phyloP scores from a whole-genome alignment of 2,888 invertebrate genomes.

The Furcula furcula region DNA sequence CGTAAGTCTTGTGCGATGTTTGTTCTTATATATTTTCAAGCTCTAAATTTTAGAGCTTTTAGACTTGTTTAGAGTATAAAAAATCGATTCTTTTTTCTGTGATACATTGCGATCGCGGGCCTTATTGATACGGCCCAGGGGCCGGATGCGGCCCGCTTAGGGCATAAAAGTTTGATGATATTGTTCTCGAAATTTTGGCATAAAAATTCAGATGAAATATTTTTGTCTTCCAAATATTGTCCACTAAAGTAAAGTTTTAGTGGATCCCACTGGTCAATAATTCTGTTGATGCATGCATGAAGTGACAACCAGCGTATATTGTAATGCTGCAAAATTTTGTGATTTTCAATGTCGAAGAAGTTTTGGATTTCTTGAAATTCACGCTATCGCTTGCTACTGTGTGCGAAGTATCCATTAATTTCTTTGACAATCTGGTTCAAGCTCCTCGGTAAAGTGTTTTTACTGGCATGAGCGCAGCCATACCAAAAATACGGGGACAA shows the following conservation, averaged over 20 bases:
- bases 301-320: conserved; percentile 2
- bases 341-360: neutral
- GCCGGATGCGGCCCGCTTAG: too few species aligned
- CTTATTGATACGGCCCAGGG: too few species aligned
- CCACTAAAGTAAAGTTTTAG: neutral
- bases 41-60: too few species aligned
- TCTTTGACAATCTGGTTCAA: conserved; percentile 22
- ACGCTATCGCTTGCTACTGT: conserved; percentile 19
- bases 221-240: conserved; percentile 1
- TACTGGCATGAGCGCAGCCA: conserved; percentile 14
- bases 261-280: conserved; percentile 4
- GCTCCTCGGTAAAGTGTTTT: conserved; percentile 11
- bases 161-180: conserved; percentile 2
- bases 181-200: neutral
- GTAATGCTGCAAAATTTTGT: conserved; percentile 1
- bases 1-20: too few species aligned
- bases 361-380: conserved; percentile 13
- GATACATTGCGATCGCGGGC: too few species aligned
- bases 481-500: too few species aligned
- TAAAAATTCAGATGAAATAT: neutral
- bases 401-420: conserved; percentile 18
- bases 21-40: too few species aligned
- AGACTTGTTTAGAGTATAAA: too few species aligned
- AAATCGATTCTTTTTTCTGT: too few species aligned
- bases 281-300: too few species aligned